Conservation (phyloP, 2,888 invertebrate species). For the Drosophila anomalata region DNA sequence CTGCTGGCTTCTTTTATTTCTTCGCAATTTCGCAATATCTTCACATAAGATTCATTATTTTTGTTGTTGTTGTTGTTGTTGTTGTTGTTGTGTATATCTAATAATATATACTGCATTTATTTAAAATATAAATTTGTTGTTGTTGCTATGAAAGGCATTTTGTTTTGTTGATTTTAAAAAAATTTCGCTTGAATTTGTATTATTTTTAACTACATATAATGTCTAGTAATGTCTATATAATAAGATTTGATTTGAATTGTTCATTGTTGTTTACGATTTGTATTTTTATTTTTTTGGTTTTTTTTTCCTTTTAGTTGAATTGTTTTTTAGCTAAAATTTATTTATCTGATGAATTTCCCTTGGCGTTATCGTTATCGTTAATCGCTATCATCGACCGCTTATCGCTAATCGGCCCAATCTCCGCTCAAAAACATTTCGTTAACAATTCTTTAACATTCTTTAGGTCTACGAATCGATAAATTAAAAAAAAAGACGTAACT, state of each 20-base stretch:
- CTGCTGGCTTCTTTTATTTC: constrained; percentile 22
- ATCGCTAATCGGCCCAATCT: constrained; percentile 24
- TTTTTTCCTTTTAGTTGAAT: constrained; percentile 36
- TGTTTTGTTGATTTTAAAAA: constrained; percentile 50
- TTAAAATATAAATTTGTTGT: constrained; percentile 69
- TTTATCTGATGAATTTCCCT: constrained; percentile 43
- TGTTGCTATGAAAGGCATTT: constrained; percentile 70
- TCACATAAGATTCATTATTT: constrained; percentile 16
- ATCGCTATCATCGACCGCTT: constrained; percentile 37
- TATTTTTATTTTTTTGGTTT: constrained; percentile 24
- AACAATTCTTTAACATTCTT: constrained; percentile 36
- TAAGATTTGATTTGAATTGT: constrained; percentile 75
- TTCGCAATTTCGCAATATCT: constrained; percentile 12
- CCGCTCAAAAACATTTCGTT: constrained; percentile 18
- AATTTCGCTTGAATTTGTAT: constrained; percentile 48
- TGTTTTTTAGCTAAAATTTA: constrained; percentile 55
- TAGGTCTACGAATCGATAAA: constrained; percentile 63
- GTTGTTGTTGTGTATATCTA: constrained; percentile 29
- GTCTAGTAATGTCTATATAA: constrained; percentile 65
- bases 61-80: constrained; percentile 16
- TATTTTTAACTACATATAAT: constrained; percentile 62
- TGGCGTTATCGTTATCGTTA: constrained; percentile 33
- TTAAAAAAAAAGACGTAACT: constrained; percentile 51
- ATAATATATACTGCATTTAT: constrained; percentile 54
- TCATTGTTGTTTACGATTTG: constrained; percentile 37